Evolutionary conservation across 2,888 invertebrate genomes (phyloP).

Genomic region (Apotomis betuletana): DNA sequence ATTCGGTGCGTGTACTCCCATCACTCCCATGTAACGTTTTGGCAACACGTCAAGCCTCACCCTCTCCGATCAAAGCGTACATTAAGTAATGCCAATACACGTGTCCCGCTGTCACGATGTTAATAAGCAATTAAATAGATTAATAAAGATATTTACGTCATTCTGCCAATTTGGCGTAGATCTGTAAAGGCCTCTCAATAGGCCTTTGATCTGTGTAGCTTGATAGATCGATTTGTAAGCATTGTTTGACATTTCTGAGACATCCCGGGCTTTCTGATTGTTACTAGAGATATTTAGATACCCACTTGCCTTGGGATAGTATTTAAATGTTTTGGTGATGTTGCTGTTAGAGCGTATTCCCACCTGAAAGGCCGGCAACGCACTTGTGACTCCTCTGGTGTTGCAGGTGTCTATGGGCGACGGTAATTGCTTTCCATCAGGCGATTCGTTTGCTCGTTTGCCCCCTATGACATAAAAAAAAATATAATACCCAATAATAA

Average conservation of each 20-base stretch:
- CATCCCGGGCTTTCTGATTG: slow-evolving; percentile 48
- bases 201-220: slow-evolving; percentile 71
- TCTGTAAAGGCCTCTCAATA: slow-evolving; percentile 59
- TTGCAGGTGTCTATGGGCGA: too few relatives aligned
- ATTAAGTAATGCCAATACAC: slow-evolving; percentile 71
- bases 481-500: too few relatives aligned
- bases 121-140: slow-evolving; percentile 82
- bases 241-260: slow-evolving; percentile 73
- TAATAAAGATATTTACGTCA: slow-evolving; percentile 77
- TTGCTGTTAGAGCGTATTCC: too few relatives aligned
- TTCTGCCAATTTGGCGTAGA: slow-evolving; percentile 73
- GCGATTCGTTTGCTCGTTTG: too few relatives aligned
- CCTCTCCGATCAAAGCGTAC: slow-evolving; percentile 66
- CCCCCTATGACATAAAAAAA: too few relatives aligned
- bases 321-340: not conserved
- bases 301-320: slow-evolving; percentile 43
- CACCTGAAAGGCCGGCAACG: too few relatives aligned
- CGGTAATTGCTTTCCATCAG: too few relatives aligned
- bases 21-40: slow-evolving; percentile 43
- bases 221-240: slow-evolving; percentile 64
- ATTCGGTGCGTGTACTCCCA: slow-evolving; percentile 39
- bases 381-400: too few relatives aligned
- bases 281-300: slow-evolving; percentile 52
- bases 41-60: slow-evolving; percentile 47
- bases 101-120: slow-evolving; percentile 63